phyloP scores from a whole-genome alignment of 2,113 vertebrate genomes.

The Hemibagrus wyckioides region DNA sequence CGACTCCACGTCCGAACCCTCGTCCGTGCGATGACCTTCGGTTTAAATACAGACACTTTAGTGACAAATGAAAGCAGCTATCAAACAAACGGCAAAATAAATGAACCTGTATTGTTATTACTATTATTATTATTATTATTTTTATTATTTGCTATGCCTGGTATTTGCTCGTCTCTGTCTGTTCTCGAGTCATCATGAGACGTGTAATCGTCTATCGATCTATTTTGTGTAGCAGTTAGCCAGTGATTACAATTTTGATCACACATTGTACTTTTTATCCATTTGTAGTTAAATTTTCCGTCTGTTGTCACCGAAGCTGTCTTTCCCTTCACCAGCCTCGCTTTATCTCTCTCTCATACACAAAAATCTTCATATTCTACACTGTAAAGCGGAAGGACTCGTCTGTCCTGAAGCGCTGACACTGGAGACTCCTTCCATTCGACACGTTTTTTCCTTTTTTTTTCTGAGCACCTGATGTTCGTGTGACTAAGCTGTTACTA shows the following conservation, averaged over 20 bases:
- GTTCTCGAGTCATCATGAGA: background rate
- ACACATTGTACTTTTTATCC: background rate
- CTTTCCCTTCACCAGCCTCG: background rate
- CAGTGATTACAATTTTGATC: background rate
- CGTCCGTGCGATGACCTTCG: conserved; percentile 90
- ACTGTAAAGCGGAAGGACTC: no score
- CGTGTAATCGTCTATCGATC: background rate
- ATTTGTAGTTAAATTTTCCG: background rate
- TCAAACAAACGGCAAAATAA: background rate
- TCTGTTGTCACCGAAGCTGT: background rate
- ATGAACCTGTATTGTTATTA: no score
- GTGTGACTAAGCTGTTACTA: background rate
- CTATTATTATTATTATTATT: no score
- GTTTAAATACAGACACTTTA: background rate
- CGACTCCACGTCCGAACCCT: conserved; percentile 93
- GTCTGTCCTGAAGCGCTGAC: background rate
- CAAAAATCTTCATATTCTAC: no score
- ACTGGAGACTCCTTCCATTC: background rate
- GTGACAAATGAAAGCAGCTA: background rate
- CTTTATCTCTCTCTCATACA: background rate
- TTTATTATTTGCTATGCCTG: no score
- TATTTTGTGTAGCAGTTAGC: background rate
- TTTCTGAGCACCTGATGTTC: background rate
- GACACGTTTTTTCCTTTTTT: background rate
- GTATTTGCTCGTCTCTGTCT: background rate